These are phyloP conservation scores for Phaenicophaeus curvirostris DNA, from an alignment of 2,797 vertebrate species.

Conservation along the genomic window DNA sequence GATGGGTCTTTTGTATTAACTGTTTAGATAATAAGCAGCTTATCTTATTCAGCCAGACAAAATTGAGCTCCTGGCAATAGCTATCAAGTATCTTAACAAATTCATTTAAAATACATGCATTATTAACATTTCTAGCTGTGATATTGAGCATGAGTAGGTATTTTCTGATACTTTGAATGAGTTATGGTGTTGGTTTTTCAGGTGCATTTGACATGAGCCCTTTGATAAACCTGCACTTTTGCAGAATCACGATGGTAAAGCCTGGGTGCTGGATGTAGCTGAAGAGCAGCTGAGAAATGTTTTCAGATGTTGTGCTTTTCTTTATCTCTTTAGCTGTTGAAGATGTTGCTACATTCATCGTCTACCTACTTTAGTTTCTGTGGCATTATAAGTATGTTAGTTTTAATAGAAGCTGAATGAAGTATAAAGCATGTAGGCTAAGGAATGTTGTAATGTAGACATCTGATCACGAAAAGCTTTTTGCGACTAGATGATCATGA, in stretches of 20 bases:
- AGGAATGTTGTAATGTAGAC: not conserved
- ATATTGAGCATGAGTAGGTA: not conserved
- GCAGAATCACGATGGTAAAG: rapidly evolving
- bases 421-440: not conserved
- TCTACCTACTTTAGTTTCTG: not conserved
- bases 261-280: not conserved
- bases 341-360: not conserved
- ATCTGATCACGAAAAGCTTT: not conserved
- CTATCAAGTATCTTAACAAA: constrained; percentile 11
- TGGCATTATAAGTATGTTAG: not conserved
- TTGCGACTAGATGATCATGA: not conserved
- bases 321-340: not conserved
- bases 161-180: constrained; percentile 12
- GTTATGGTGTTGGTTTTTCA: not conserved
- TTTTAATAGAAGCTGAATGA: not conserved
- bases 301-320: not conserved
- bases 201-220: not conserved
- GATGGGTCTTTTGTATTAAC: not conserved
- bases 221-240: not conserved
- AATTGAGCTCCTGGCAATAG: not conserved
- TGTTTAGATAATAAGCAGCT: not conserved
- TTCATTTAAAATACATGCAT: not conserved
- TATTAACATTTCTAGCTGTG: constrained; percentile 20
- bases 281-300: not conserved
- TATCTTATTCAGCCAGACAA: not conserved